Conservation (phyloP, 2,888 invertebrate species). For the Hyles lineata region DNA sequence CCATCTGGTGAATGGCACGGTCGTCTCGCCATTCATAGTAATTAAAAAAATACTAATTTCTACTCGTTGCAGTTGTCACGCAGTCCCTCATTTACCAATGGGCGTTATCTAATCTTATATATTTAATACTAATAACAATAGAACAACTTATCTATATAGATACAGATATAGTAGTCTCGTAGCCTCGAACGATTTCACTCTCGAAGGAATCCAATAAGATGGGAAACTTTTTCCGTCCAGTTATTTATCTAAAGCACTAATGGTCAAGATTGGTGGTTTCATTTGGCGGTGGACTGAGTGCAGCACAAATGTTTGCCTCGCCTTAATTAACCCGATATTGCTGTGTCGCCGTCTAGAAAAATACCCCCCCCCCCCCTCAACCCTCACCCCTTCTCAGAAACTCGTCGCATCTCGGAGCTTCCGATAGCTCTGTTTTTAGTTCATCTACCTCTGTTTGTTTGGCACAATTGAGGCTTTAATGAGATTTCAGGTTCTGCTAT, state of each 20-base stretch:
- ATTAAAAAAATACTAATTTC: too few species aligned
- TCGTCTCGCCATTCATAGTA: too few species aligned
- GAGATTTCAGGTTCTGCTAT: not conserved
- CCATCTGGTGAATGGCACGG: too few species aligned
- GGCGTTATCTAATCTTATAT: too few species aligned
- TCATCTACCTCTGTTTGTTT: not conserved
- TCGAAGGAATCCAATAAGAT: slow-evolving; percentile 7
- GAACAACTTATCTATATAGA: not conserved
- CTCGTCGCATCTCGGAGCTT: slow-evolving; percentile 38
- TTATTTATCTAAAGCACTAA: slow-evolving; percentile 22
- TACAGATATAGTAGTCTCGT: not conserved
- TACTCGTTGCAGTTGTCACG: too few species aligned
- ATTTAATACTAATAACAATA: not conserved
- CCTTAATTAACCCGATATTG: slow-evolving; percentile 71
- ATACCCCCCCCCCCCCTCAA: slow-evolving; percentile 35
- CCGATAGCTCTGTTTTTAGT: slow-evolving; percentile 34
- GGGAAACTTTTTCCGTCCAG: not conserved
- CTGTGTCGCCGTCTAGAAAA: slow-evolving; percentile 45
- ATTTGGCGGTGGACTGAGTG: slow-evolving; percentile 49
- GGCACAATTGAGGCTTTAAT: slow-evolving; percentile 5
- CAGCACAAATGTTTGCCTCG: slow-evolving; percentile 61
- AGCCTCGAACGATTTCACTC: not conserved
- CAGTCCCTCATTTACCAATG: too few species aligned
- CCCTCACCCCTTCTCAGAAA: slow-evolving; percentile 36
- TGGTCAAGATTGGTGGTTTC: slow-evolving; percentile 35